A percentile compares a stretch with the other conserved stretches of the same genome.
Evolutionary conservation across 1,140 invertebrate species (phyloP).

Genomic region (Lysiphlebus fabarum): DNA sequence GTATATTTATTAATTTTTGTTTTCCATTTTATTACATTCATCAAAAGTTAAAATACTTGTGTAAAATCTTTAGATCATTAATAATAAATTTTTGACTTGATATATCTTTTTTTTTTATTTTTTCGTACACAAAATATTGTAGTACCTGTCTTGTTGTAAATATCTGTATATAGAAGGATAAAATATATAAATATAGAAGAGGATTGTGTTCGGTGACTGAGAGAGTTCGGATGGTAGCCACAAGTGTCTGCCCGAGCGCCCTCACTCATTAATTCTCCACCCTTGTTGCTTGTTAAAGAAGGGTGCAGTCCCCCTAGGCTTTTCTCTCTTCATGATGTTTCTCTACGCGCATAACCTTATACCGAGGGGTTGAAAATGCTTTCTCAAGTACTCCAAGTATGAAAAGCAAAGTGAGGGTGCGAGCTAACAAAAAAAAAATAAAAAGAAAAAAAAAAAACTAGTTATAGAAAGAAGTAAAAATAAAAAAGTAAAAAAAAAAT

Average conservation of each 20-base stretch:
- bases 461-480: background rate
- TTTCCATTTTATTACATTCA: too few species aligned
- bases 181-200: slow-evolving; percentile 2
- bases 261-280: slow-evolving; percentile 57
- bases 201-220: slow-evolving; percentile 32
- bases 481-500: background rate
- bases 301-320: slow-evolving; percentile 32
- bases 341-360: slow-evolving; percentile 31
- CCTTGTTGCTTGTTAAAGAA: slow-evolving; percentile 55
- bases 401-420: slow-evolving; percentile 29
- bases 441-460: background rate
- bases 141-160: background rate
- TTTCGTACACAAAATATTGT: background rate
- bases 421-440: slow-evolving; percentile 1
- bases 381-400: slow-evolving; percentile 33
- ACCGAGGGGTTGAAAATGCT: slow-evolving; percentile 44
- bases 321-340: slow-evolving; percentile 32
- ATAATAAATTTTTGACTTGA: too few species aligned
- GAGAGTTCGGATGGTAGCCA: slow-evolving; percentile 52
- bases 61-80: too few species aligned
- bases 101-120: background rate
- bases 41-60: too few species aligned
- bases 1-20: too few species aligned
- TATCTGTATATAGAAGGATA: background rate
- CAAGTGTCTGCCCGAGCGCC: slow-evolving; percentile 55